Evolutionary conservation across 2,888 invertebrate genomes (phyloP), one percentile per base, ranked within the genome.

Genomic region (Drosophila mercatorum): DNA sequence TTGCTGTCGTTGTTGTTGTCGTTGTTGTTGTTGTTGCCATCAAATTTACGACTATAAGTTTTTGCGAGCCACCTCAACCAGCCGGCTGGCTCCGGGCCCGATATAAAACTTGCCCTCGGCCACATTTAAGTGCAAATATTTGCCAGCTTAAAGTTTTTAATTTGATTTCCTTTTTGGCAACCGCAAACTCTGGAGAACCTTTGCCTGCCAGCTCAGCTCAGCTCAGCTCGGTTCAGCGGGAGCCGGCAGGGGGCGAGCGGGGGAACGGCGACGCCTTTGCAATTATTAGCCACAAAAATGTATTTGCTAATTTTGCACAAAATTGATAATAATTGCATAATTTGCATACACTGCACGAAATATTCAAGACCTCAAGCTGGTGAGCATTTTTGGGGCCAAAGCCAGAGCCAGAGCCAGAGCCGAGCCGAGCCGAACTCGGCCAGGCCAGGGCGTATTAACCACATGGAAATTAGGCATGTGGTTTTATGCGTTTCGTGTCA

Each of bases 291-390:
- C 68, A 36, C 59, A 66, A 53, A 72, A 60, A 71, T 68, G 53
- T 79, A 81, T 78, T 75, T 79, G 82, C 82, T 72, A 79, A 80
- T 75, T 80, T 82, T 55, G 76, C 80, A 72, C 55, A 68, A 81
- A 78, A 80, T 81, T 81, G 80, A 80, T 81, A 71, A 68, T 77
- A 81, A 83, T 81, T 81, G 72, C 74, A 80, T 77, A 75, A 80
- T 81, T 82, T 80, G 83, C 83, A 83, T 77, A 77, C 75, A 68
- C 60, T 76, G 80, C 80, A 81, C 73, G 80, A 78, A 78, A 64
- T 68, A 66, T 31, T 26, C 51, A n/a, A 56, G 40, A 41, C 55
- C 41, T 56, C 41, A 31, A 56, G 55, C 52, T 26, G 38, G 14
- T 8, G 14, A 53, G 5, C 31, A 53, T 26, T 53, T 53, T 22